A percentile compares a stretch with the other conserved stretches of the same genome.
phyloP scores from a whole-genome alignment of 2,888 invertebrate species.

The Ophonus ardosiacus region DNA sequence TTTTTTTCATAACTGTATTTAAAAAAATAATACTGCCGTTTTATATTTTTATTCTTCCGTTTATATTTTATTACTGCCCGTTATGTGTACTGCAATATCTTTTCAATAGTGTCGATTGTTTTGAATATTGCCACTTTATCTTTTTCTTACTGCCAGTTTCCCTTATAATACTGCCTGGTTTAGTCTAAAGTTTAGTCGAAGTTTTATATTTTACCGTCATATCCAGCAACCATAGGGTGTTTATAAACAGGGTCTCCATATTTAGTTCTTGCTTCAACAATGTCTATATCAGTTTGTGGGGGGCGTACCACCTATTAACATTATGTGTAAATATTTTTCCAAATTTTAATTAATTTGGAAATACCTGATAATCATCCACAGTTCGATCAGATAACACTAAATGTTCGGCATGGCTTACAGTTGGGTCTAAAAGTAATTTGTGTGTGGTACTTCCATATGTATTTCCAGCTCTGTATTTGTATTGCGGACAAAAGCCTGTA shows the following conservation, averaged over 20 bases:
- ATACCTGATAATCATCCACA: constrained; percentile 82
- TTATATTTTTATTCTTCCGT: too few species aligned
- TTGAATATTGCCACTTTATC: too few species aligned
- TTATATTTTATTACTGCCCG: too few species aligned
- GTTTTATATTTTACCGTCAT: constrained; percentile 80
- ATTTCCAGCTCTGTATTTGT: constrained; percentile 85
- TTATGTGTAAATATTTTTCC: not conserved
- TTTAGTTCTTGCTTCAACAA: constrained; percentile 81
- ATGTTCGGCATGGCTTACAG: constrained; percentile 84
- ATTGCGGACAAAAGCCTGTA: constrained; percentile 87
- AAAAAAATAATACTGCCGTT: too few species aligned
- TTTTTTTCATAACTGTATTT: too few species aligned
- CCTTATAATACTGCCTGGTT: not conserved
- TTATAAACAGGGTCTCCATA: constrained; percentile 84
- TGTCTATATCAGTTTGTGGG: constrained; percentile 81
- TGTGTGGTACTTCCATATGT: constrained; percentile 87
- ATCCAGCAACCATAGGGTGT: constrained; percentile 86
- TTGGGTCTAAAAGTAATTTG: constrained; percentile 85
- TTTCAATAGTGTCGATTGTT: too few species aligned
- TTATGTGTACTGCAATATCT: too few species aligned
- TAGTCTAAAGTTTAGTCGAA: too few species aligned
- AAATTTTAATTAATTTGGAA: constrained; percentile 22
- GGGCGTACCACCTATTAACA: constrained; percentile 79
- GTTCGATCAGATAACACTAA: constrained; percentile 82
- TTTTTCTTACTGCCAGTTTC: too few species aligned